phyloP scores from a whole-genome alignment of 2,113 vertebrate genomes.

The Stigmatopora argus region DNA sequence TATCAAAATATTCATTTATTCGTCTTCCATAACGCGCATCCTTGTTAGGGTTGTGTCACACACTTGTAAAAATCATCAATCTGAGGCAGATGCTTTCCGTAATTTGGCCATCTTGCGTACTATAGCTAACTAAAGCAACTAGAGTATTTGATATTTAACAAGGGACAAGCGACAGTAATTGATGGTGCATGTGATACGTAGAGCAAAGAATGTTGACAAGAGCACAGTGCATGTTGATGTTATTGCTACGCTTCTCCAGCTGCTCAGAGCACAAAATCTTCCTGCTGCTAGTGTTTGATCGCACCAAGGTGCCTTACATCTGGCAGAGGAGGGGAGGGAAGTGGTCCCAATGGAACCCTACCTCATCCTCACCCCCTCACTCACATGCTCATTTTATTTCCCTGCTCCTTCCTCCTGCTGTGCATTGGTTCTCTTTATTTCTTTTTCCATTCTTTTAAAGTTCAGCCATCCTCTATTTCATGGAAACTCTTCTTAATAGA shows the following conservation, averaged over 20 bases:
- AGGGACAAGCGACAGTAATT: not conserved
- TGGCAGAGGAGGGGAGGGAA: slow-evolving; percentile 42
- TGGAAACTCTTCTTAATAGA: not conserved
- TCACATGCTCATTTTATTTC: slow-evolving; percentile 5
- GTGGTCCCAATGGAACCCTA: slow-evolving; percentile 48
- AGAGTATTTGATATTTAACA: not conserved
- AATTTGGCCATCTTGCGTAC: no score
- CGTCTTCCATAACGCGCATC: no score
- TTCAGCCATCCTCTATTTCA: slow-evolving; percentile 5
- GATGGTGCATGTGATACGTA: slow-evolving; percentile 8
- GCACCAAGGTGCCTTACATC: slow-evolving; percentile 48
- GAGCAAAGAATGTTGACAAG: slow-evolving; percentile 11
- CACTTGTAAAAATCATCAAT: no score
- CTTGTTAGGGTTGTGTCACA: no score
- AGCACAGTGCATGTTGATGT: slow-evolving; percentile 19
- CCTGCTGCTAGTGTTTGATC: slow-evolving; percentile 57
- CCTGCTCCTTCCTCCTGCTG: slow-evolving; percentile 1
- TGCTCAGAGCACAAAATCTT: slow-evolving; percentile 41
- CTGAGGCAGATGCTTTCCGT: not conserved
- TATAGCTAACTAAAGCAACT: not conserved
- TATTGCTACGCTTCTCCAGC: slow-evolving; percentile 49
- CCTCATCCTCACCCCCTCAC: slow-evolving; percentile 34
- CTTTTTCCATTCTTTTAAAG: slow-evolving; percentile 1
- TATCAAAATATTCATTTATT: no score
- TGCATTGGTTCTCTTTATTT: slow-evolving; percentile 6